phyloP scores from a whole-genome alignment of 1,140 invertebrate genomes.

The Halictus rubicundus region DNA sequence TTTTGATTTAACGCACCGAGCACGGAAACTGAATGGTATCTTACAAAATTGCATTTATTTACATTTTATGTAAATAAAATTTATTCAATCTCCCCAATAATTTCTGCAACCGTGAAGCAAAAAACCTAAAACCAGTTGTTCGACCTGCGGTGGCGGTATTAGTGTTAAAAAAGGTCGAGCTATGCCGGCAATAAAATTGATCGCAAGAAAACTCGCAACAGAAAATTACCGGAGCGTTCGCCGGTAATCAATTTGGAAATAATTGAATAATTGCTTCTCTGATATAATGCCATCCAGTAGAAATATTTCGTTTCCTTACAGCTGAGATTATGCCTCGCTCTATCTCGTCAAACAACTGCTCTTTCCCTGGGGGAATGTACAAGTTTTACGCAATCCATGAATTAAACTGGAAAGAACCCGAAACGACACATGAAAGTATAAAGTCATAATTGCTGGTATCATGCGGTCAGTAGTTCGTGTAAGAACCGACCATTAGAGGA shows the following conservation, averaged over 20 bases:
- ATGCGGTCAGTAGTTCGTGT: background rate
- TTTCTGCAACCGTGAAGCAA: too few relatives aligned
- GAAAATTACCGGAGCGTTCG: background rate
- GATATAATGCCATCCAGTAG: background rate
- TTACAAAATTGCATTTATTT: too few relatives aligned
- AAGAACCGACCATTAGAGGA: background rate
- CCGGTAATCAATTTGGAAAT: background rate
- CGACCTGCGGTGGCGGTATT: too few relatives aligned
- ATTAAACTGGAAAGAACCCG: conserved; percentile 14
- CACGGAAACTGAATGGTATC: too few relatives aligned
- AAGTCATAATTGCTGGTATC: conserved; percentile 9
- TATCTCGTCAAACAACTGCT: conserved; percentile 32
- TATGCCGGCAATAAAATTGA: too few relatives aligned
- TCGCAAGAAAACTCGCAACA: background rate
- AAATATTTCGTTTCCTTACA: background rate
- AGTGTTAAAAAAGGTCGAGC: too few relatives aligned
- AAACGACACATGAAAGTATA: conserved; percentile 19
- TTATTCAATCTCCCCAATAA: too few relatives aligned
- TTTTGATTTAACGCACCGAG: too few relatives aligned
- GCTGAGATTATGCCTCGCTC: background rate
- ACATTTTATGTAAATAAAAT: too few relatives aligned
- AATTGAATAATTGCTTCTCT: background rate
- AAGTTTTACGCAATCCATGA: conserved; percentile 37
- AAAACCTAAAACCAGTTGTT: too few relatives aligned
- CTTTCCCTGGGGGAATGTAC: conserved; percentile 12